Conservation (phyloP, 2,797 vertebrate species). For the Cossypha polioptera region DNA sequence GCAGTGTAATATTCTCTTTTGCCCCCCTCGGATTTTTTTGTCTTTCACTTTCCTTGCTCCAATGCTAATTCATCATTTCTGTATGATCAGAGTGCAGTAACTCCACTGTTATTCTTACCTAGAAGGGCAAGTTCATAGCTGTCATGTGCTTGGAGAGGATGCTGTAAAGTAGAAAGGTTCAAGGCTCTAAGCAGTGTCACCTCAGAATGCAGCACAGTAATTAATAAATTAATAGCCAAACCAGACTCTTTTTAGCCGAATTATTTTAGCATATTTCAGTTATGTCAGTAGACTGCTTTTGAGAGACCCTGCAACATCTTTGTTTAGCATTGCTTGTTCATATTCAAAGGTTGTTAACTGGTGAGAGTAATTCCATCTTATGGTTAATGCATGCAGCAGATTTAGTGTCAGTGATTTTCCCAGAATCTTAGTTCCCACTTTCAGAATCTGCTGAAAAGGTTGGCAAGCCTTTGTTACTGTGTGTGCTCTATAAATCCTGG, state of each 20-base stretch:
- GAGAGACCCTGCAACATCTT: background rate
- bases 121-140: background rate
- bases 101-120: background rate
- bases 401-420: background rate
- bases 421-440: background rate
- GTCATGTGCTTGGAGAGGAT: background rate
- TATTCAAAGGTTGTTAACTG: background rate
- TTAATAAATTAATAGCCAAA: background rate
- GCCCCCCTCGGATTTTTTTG: rapidly evolving
- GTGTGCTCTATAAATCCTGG: background rate
- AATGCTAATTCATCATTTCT: background rate
- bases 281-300: background rate
- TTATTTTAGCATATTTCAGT: background rate
- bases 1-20: background rate
- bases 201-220: background rate
- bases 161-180: background rate
- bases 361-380: background rate
- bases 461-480: background rate
- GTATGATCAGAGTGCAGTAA: background rate
- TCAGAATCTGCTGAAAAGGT: background rate
- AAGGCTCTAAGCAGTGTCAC: background rate
- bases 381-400: background rate
- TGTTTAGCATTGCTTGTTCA: background rate
- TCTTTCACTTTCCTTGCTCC: background rate
- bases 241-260: background rate